Evolutionary conservation across 2,113 vertebrate genomes (phyloP), one percentile per base, ranked within the genome.

Genomic region (Sebastes schlegelii): DNA sequence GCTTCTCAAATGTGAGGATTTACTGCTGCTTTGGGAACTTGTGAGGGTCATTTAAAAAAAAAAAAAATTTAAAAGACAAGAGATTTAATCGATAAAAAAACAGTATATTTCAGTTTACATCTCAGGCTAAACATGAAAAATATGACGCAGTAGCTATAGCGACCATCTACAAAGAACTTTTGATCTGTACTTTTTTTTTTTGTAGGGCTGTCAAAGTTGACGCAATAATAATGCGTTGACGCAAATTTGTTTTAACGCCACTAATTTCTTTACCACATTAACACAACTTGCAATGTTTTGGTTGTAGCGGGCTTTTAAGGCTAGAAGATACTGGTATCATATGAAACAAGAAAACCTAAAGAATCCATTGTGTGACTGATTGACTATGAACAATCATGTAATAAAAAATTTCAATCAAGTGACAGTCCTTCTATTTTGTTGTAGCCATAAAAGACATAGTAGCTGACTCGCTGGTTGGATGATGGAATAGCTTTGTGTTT

Each of bases 401-500:
- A 34, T 34, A 34, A 34, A 34, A 34, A 34, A 34, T 34, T 3
- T 34, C 26, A 34, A 34, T 34, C 34, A 34, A 34, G 34, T 34
- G 34, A 34, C 34, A 34, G 34, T 3, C 34, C 34, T 34, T 34
- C 34, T 34, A 34, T 34, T 19, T 5, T 13, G 52, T 45, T 57
- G 13, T 16, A 4, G 5, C 8, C 6, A 16, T 45, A 2, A 0
- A 21, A 9, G 1, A 61, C 1, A 1, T 2, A 40, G 60, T 10
- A 9, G 40, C 16, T 57, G 57, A n/a, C 19, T 49, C 4, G 0
- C 42, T 51, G 60, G 19, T 45, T 43, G n/a, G 17, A 11, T 42
- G 61, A 77, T 55, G 54, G 4, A 3, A 65, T 34, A 60, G 51
- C 72, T 70, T 70, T 54, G 51, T 46, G 72, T 76, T 46, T n/a